Conservation (phyloP, 2,888 invertebrate species). For the Eurytoma adleriae region DNA sequence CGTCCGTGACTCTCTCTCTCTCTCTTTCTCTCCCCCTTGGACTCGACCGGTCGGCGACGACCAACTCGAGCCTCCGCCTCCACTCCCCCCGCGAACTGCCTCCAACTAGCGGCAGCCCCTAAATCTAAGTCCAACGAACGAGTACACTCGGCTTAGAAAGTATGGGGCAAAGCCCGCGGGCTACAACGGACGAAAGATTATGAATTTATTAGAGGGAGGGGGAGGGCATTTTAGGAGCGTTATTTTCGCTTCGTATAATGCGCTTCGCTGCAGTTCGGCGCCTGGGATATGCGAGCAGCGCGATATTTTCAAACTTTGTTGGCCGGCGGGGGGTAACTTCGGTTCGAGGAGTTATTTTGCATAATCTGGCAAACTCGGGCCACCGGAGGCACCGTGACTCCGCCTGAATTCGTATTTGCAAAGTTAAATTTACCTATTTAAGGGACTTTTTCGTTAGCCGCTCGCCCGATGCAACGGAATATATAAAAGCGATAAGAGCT, state of each 20-base stretch:
- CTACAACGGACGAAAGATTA: slow-evolving; percentile 50
- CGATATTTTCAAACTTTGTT: slow-evolving; percentile 56
- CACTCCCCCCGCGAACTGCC: slow-evolving; percentile 64
- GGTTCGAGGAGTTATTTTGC: slow-evolving; percentile 57
- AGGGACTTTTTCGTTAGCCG: slow-evolving; percentile 46
- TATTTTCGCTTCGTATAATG: slow-evolving; percentile 53
- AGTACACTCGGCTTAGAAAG: slow-evolving; percentile 72
- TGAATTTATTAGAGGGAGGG: slow-evolving; percentile 53
- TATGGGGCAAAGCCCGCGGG: slow-evolving; percentile 44
- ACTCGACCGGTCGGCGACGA: slow-evolving; percentile 24
- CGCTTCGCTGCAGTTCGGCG: slow-evolving; percentile 48
- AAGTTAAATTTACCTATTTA: slow-evolving; percentile 55
- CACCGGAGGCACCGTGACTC: slow-evolving; percentile 6
- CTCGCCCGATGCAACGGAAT: slow-evolving; percentile 12
- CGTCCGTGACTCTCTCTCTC: slow-evolving; percentile 43
- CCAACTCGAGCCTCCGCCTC: slow-evolving; percentile 10
- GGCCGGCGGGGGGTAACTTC: slow-evolving; percentile 43
- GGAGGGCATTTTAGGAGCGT: slow-evolving; percentile 35
- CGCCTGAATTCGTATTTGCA: slow-evolving; percentile 48
- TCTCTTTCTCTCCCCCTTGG: slow-evolving; percentile 56
- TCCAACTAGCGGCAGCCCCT: slow-evolving; percentile 72
- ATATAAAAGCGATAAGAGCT: slow-evolving; percentile 28
- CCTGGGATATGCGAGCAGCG: slow-evolving; percentile 30
- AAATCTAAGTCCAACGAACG: slow-evolving; percentile 74
- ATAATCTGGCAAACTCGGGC: slow-evolving; percentile 52